Conservation (phyloP, 2,888 invertebrate species). For the Phrixothrix hirtus region DNA sequence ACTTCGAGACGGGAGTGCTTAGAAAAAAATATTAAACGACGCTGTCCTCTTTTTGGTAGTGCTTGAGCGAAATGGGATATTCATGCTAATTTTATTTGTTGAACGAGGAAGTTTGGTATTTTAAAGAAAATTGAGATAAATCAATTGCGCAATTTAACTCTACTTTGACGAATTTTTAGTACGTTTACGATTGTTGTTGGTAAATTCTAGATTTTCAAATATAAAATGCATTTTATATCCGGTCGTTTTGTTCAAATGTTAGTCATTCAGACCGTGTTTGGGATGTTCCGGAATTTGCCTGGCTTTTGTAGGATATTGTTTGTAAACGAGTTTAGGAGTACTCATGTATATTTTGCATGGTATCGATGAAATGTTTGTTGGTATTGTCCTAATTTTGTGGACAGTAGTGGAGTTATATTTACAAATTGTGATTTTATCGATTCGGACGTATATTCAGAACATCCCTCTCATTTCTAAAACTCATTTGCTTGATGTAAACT, state of each 20-base stretch:
- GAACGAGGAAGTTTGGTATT: no score
- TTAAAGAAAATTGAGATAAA: no score
- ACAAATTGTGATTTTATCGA: no score
- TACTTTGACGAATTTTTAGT: conserved; percentile 1
- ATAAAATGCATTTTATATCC: conserved; percentile 13
- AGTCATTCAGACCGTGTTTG: conserved; percentile 5
- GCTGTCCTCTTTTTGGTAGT: neutral
- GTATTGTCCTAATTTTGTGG: no score
- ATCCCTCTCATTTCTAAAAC: no score
- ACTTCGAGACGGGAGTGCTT: neutral
- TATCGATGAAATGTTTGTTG: conserved; percentile 2
- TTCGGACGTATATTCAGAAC: no score
- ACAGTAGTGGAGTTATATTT: no score
- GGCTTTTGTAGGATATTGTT: conserved; percentile 20
- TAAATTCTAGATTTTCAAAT: conserved; percentile 11
- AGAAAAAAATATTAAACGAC: neutral
- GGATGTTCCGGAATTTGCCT: conserved; percentile 6
- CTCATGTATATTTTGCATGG: conserved; percentile 8
- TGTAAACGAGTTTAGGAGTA: conserved; percentile 15
- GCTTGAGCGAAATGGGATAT: neutral
- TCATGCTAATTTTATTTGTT: neutral
- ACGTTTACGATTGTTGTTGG: conserved; percentile 9
- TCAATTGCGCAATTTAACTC: neutral
- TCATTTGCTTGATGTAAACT: no score
- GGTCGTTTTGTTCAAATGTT: conserved; percentile 12